Conservation (phyloP, 2,888 invertebrate species). For the Drosophila longiperda region DNA sequence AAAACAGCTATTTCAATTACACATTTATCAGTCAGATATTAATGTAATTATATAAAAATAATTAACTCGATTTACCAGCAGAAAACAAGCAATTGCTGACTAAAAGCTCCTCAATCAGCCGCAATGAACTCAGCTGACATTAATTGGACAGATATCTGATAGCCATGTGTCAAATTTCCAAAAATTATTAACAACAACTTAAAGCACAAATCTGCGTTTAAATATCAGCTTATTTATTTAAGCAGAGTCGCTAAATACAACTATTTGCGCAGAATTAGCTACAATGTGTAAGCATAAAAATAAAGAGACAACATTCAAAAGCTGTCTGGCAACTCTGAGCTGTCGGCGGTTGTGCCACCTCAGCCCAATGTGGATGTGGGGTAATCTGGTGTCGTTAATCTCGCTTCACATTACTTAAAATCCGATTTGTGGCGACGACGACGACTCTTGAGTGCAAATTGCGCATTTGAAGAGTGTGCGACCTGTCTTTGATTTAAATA, state of each 20-base stretch:
- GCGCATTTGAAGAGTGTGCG: slow-evolving; percentile 28
- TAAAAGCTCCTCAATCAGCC: neutral
- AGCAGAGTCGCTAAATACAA: slow-evolving; percentile 64
- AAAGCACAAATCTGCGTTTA: slow-evolving; percentile 36
- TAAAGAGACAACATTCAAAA: slow-evolving; percentile 12
- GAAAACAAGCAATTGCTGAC: neutral
- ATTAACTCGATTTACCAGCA: neutral
- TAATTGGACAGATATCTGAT: neutral
- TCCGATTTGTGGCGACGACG: slow-evolving; percentile 22
- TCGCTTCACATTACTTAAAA: slow-evolving; percentile 35
- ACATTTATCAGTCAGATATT: neutral
- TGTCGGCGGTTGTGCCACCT: slow-evolving; percentile 21
- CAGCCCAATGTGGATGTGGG: slow-evolving; percentile 37
- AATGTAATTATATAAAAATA: neutral
- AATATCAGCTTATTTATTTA: slow-evolving; percentile 68
- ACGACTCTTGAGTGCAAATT: neutral
- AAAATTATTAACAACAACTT: neutral
- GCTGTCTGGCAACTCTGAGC: slow-evolving; percentile 44
- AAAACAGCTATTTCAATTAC: neutral
- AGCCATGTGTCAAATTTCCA: neutral
- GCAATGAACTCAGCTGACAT: neutral
- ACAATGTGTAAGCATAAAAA: slow-evolving; percentile 1
- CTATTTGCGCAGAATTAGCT: slow-evolving; percentile 34
- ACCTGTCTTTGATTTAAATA: slow-evolving; percentile 38
- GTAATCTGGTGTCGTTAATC: slow-evolving; percentile 46